Percentiles rank a stretch among this genome's conserved stretches.
Conservation (phyloP, 2,797 vertebrate species). For the Lates japonicus region DNA sequence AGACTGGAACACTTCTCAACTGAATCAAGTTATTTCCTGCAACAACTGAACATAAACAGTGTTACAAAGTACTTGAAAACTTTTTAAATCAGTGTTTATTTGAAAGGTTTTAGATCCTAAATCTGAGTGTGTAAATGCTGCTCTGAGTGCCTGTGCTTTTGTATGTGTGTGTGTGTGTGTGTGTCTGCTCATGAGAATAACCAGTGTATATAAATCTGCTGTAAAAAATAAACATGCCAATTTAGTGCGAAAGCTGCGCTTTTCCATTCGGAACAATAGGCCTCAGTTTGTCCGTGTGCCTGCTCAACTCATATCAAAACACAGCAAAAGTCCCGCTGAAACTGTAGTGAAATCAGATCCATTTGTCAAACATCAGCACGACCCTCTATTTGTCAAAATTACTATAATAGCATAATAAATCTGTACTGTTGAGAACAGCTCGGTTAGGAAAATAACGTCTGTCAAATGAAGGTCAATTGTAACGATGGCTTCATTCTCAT, state of each 20-base stretch:
- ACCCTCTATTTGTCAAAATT: conserved; percentile 59
- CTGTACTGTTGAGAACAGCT: conserved; percentile 37
- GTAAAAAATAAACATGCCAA: conserved; percentile 73
- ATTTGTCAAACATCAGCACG: conserved; percentile 68
- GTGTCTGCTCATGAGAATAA: conserved; percentile 66
- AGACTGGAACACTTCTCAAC: conserved; percentile 26
- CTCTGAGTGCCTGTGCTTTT: conserved; percentile 12
- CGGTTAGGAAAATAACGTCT: conserved; percentile 53
- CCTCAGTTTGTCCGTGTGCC: conserved; percentile 39
- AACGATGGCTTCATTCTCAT: conserved; percentile 28
- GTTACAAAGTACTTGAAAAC: conserved; percentile 11
- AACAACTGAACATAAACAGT: conserved; percentile 22
- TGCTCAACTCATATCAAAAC: conserved; percentile 61
- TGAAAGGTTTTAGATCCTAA: conserved; percentile 20
- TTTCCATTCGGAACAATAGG: neutral
- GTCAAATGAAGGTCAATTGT: conserved; percentile 44
- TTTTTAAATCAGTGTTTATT: conserved; percentile 38
- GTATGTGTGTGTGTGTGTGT: conserved; percentile 30
- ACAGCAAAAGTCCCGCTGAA: conserved; percentile 60
- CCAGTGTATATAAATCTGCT: conserved; percentile 71
- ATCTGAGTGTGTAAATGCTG: neutral
- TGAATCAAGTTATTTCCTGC: conserved; percentile 40
- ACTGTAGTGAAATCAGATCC: conserved; percentile 72
- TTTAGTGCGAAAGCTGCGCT: conserved; percentile 65
- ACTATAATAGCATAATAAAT: conserved; percentile 66